Evolutionary conservation across 1,140 invertebrate species (phyloP).

Genomic region (Euwallacea similis): DNA sequence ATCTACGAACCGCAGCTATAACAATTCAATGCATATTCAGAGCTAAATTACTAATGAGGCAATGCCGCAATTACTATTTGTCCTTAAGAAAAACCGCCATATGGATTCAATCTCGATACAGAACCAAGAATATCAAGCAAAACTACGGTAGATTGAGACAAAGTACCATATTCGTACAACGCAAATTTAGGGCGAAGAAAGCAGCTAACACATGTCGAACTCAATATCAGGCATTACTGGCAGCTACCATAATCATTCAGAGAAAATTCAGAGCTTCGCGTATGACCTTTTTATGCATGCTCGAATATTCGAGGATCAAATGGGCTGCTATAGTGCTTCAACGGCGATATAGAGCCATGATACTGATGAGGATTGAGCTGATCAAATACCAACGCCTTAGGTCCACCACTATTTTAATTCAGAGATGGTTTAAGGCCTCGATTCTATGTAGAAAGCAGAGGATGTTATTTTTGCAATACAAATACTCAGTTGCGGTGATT

Average conservation of each 20-base stretch:
- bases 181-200: conserved; percentile 41
- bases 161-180: conserved; percentile 47
- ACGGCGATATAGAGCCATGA: conserved; percentile 54
- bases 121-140: conserved; percentile 44
- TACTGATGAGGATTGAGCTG: conserved; percentile 48
- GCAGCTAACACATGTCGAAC: conserved; percentile 47
- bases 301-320: conserved; percentile 39
- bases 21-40: conserved; percentile 57
- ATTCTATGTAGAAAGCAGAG: conserved; percentile 34
- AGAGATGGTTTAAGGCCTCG: conserved; percentile 46
- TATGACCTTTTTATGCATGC: neutral
- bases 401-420: conserved; percentile 42
- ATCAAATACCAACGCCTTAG: conserved; percentile 49
- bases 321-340: conserved; percentile 41
- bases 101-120: conserved; percentile 48
- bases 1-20: conserved; percentile 50
- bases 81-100: conserved; percentile 46
- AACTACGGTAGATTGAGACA: conserved; percentile 36
- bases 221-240: conserved; percentile 6
- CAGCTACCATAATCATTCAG: conserved; percentile 7
- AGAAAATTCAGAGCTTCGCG: neutral
- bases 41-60: conserved; percentile 46
- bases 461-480: conserved; percentile 47
- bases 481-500: conserved; percentile 40
- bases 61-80: conserved; percentile 41